phyloP scores from a whole-genome alignment of 2,113 vertebrate species.

The Opisthocomus hoazin region DNA sequence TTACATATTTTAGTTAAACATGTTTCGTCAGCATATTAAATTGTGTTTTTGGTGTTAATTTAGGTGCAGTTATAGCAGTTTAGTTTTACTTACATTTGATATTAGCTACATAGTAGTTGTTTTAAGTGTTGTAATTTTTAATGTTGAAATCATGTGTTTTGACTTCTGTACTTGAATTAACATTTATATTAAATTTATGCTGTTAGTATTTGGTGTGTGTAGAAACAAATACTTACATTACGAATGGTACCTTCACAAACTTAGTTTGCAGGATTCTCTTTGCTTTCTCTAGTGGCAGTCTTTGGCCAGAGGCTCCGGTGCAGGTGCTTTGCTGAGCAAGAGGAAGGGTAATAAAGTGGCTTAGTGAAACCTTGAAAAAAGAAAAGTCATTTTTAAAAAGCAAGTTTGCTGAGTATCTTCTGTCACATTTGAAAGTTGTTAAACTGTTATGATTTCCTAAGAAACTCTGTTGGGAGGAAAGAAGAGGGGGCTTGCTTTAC shows the following conservation, averaged over 20 bases:
- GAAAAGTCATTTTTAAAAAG: not conserved
- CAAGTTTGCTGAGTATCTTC: not conserved
- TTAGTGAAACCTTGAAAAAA: not conserved
- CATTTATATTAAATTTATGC: conserved; percentile 72
- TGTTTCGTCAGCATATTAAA: conserved; percentile 53
- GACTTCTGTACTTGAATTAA: conserved; percentile 70
- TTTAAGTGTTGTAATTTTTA: conserved; percentile 65
- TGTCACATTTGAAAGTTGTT: not conserved
- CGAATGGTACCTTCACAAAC: not conserved
- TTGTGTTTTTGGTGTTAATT: conserved; percentile 58
- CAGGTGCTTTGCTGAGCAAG: not conserved
- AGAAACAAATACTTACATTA: not conserved
- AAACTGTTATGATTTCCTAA: not conserved
- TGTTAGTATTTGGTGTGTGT: conserved; percentile 46
- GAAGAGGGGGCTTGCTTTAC: not conserved
- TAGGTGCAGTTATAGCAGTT: conserved; percentile 67
- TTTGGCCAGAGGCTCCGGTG: not conserved
- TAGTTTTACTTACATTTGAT: conserved; percentile 59
- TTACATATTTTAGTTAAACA: conserved; percentile 40
- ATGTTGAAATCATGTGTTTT: conserved; percentile 80
- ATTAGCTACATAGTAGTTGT: conserved; percentile 51
- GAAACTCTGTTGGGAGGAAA: not conserved
- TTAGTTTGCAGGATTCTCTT: not conserved
- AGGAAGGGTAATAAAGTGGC: not conserved
- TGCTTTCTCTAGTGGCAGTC: not conserved